Base-by-base conservation (phyloP, 2,888 invertebrate genomes). In the Hetaerina titia region DNA sequence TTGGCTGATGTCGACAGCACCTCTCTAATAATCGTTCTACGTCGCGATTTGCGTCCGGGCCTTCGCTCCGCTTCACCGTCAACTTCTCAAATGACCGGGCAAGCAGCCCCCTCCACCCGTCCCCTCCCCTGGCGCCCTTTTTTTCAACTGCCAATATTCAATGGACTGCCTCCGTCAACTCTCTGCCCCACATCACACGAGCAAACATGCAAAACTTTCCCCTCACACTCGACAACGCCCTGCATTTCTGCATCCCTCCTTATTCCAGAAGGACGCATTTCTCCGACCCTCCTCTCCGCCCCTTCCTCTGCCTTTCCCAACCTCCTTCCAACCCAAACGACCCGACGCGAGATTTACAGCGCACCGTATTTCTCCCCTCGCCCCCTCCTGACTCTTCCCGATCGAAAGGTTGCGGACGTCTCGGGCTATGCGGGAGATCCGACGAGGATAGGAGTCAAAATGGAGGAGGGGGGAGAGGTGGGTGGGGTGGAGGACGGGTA, bases 151-250 rank as follows among this genome's bases (percentile, higher is more conserved):
- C 45, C 90, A n/a, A 64, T 64, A 90, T 90, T 63, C 90, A 31
- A 64, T 90, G 64, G 90, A 90, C 63, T n/a, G 17, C 88, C 22
- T 60, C 22, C 90, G 45, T 64, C 90, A 64, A 56, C 90, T 45
- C 90, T 15, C 31, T 15, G 90, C 19, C 15, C 64, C 60, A 31
- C 64, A 90, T 90, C 31, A 64, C 25, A 31, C 81, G 31, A 60
- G 60, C 60, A 60, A 60, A 25, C 81, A 81, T 81, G 81, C 81
- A 81, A 25, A 69, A 81, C 81, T 81, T 81, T 81, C 81, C 81
- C 81, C 81, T 81, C 69, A 2, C 69, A 31, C 81, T 90, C 90
- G 90, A 90, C 90, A 64, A 90, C 90, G 90, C 90, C 90, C 90
- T 69, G 31, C 90, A 69, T 90, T 90, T 64, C 64, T 89, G 90